A percentile compares a stretch with the other conserved stretches of the same genome.
Evolutionary conservation across 1,140 invertebrate species (phyloP).

Genomic region (Aphis craccivora): DNA sequence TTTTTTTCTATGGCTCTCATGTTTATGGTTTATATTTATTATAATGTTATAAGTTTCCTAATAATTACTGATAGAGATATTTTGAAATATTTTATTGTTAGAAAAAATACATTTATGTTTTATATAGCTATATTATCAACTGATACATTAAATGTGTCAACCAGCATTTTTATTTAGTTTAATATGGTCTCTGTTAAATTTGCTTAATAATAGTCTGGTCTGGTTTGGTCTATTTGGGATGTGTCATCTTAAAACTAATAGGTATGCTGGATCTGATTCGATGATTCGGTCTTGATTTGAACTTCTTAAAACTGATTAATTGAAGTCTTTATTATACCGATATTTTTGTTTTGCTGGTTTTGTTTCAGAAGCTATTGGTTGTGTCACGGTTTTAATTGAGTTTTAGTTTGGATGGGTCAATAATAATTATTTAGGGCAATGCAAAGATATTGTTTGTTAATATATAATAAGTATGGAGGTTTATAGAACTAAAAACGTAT

Average conservation of each 20-base stretch:
- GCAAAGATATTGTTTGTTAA: not conserved
- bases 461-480: not conserved
- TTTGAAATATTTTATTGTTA: conserved; percentile 2
- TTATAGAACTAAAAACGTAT: not conserved
- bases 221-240: not conserved
- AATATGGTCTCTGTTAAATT: not conserved
- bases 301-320: not conserved
- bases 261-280: not conserved
- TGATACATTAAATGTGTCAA: not conserved
- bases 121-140: not conserved
- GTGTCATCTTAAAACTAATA: not conserved
- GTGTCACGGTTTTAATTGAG: not conserved
- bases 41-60: not conserved
- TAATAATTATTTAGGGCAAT: not conserved
- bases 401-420: not conserved
- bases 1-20: not conserved
- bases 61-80: not conserved
- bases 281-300: not conserved
- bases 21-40: not conserved
- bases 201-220: not conserved
- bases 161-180: not conserved
- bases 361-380: not conserved
- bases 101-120: not conserved
- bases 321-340: not conserved
- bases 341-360: not conserved